A percentile compares a stretch with the other conserved stretches of the same genome.
Conservation (phyloP, 2,888 invertebrate genomes). For the Pemphredon lugubris region DNA sequence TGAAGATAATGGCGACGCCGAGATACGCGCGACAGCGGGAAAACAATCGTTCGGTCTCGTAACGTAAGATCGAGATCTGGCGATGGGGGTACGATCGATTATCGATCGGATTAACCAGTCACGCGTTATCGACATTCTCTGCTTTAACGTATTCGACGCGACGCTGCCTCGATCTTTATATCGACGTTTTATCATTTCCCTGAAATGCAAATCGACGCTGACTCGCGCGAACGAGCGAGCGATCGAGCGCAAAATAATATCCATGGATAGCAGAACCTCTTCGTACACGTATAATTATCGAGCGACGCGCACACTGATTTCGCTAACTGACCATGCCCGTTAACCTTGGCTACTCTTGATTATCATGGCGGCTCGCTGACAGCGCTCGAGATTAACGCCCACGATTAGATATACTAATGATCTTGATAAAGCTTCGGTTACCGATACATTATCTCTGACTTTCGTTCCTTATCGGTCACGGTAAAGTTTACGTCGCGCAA, state of each 20-base stretch:
- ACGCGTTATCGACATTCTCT: slow-evolving; percentile 62
- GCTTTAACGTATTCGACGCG: slow-evolving; percentile 51
- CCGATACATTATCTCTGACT: slow-evolving; percentile 49
- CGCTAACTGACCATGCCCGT: slow-evolving; percentile 1
- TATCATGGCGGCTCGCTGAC: slow-evolving; percentile 10
- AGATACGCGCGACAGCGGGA: slow-evolving; percentile 22
- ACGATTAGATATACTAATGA: slow-evolving; percentile 62
- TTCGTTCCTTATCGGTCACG: slow-evolving; percentile 57
- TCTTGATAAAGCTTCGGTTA: slow-evolving; percentile 13
- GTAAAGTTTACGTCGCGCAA: slow-evolving; percentile 25
- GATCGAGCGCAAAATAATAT: too few species aligned
- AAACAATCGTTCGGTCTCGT: slow-evolving; percentile 49
- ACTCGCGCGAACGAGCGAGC: slow-evolving; percentile 21
- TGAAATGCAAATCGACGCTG: slow-evolving; percentile 52
- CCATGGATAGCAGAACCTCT: too few species aligned
- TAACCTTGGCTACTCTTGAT: slow-evolving; percentile 40
- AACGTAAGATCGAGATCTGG: slow-evolving; percentile 68
- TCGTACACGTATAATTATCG: slow-evolving; percentile 5
- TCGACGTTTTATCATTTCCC: slow-evolving; percentile 44
- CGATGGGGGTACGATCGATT: slow-evolving; percentile 65
- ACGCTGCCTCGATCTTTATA: slow-evolving; percentile 45
- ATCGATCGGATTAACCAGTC: slow-evolving; percentile 68
- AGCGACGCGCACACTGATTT: slow-evolving; percentile 7
- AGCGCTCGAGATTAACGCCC: slow-evolving; percentile 46
- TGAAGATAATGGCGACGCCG: slow-evolving; percentile 15